Conservation (phyloP, 2,113 vertebrate species). For the Phainopepla nitens region DNA sequence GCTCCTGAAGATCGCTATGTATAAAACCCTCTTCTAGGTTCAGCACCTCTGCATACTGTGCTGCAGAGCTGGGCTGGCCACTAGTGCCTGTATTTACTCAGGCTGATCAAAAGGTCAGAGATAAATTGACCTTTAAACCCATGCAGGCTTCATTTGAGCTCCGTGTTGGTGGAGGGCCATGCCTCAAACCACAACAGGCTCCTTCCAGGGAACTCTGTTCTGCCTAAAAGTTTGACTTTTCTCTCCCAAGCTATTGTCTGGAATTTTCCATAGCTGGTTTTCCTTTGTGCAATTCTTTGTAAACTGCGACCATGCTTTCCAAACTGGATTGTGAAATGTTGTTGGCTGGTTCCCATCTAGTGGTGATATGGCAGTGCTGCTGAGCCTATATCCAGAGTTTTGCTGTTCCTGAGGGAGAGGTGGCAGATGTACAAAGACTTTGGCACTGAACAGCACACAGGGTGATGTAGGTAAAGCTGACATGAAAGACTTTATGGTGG, state of each 20-base stretch:
- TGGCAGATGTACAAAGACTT: not conserved
- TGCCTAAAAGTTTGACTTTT: not conserved
- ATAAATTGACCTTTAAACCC: not conserved
- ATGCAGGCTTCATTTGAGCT: not conserved
- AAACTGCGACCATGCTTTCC: not conserved
- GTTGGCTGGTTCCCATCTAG: not conserved
- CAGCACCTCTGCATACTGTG: not conserved
- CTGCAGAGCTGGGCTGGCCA: not conserved
- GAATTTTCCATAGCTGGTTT: not conserved
- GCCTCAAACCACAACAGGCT: not conserved
- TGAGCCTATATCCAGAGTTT: not conserved
- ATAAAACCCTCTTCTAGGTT: not conserved
- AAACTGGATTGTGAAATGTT: not conserved
- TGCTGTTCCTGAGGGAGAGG: not conserved
- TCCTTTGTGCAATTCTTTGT: not conserved
- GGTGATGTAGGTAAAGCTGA: not conserved
- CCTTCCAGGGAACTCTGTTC: not conserved
- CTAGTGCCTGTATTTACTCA: not conserved
- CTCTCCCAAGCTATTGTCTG: not conserved
- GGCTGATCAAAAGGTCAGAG: not conserved
- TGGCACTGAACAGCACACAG: not conserved
- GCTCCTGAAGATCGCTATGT: not conserved
- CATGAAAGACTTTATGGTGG: not conserved
- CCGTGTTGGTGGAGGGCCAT: not conserved
- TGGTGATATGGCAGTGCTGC: not conserved